A percentile compares a stretch with the other conserved stretches of the same genome.
Conservation (phyloP, 35 echinoderm and acorn worm genomes). For the Amphiura filiformis region DNA sequence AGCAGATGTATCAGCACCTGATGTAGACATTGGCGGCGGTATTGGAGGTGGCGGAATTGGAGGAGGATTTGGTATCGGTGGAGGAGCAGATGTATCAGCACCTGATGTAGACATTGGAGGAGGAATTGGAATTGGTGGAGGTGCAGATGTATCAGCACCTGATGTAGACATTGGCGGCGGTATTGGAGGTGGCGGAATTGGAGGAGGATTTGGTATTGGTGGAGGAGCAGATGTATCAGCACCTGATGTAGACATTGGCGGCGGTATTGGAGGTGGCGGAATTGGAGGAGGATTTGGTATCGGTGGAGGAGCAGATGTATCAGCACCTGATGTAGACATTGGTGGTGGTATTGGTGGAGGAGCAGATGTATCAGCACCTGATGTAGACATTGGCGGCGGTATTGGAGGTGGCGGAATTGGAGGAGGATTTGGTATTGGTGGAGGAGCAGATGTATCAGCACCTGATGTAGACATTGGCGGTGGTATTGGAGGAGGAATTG, state of each 20-base stretch:
- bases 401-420: background rate
- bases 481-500: conserved; percentile 5
- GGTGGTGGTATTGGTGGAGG: conserved; percentile 3
- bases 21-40: conserved; percentile 13
- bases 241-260: conserved; percentile 2
- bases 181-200: conserved; percentile 34
- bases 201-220: conserved; percentile 29
- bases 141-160: background rate
- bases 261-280: conserved; percentile 15
- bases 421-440: background rate
- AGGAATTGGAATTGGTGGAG: background rate
- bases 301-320: background rate
- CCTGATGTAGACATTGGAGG: conserved; percentile 47
- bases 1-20: background rate
- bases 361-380: too few relatives aligned
- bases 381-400: conserved; percentile 31
- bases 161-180: background rate
- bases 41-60: conserved; percentile 17
- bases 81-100: conserved; percentile 43
- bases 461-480: conserved; percentile 13
- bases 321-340: background rate
- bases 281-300: conserved; percentile 13
- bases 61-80: conserved; percentile 24
- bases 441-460: background rate
- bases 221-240: conserved; percentile 16